phyloP scores from a whole-genome alignment of 2,888 invertebrate species.

The Parnassius apollo region DNA sequence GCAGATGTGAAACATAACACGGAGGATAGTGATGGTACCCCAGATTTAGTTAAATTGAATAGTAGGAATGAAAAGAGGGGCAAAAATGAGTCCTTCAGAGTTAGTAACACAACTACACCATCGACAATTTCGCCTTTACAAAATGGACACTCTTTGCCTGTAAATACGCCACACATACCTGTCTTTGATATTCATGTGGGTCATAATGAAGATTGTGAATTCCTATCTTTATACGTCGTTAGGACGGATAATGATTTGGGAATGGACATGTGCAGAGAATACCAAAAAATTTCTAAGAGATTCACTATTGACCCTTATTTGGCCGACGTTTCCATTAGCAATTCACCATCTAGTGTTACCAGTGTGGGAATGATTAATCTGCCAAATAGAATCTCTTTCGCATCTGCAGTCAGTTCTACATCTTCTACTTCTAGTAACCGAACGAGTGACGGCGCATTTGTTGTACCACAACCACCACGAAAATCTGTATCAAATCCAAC shows the following conservation, averaged over 20 bases:
- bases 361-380: conserved; percentile 69
- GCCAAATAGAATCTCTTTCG: conserved; percentile 68
- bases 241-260: conserved; percentile 72
- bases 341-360: conserved; percentile 74
- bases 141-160: conserved; percentile 69
- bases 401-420: conserved; percentile 67
- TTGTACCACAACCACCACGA: conserved; percentile 73
- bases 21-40: conserved; percentile 63
- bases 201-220: conserved; percentile 72
- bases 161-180: conserved; percentile 65
- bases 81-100: conserved; percentile 65
- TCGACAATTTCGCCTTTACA: conserved; percentile 74
- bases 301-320: conserved; percentile 73
- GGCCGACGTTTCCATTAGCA: conserved; percentile 67
- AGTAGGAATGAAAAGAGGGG: conserved; percentile 52
- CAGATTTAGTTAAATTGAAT: conserved; percentile 60
- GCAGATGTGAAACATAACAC: conserved; percentile 39
- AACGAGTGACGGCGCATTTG: conserved; percentile 74
- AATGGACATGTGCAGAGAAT: conserved; percentile 73
- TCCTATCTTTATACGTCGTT: conserved; percentile 68
- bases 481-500: conserved; percentile 65
- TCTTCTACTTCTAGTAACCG: conserved; percentile 65
- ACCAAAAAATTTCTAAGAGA: conserved; percentile 71
- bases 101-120: conserved; percentile 68
- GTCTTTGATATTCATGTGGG: conserved; percentile 70